Base-by-base conservation (phyloP, 2,888 invertebrate species). In the Hyppa rectilinea region DNA sequence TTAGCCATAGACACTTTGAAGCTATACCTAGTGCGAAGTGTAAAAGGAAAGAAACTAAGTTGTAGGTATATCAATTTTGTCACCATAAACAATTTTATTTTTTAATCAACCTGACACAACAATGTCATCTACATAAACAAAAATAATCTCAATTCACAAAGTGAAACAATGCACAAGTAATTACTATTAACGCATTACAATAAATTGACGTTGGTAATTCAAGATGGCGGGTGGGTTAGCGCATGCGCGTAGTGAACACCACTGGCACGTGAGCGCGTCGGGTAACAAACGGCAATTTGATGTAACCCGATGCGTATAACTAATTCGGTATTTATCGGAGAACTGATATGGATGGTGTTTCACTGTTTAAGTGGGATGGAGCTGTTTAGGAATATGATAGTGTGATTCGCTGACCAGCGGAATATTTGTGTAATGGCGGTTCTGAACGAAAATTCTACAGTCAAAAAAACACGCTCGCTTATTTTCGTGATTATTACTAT, bases 201-300 rank as follows among this genome's bases (percentile, higher is more conserved):
- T 68, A 82, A 77, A 82, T 78, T 75, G 67, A 64, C 43, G 79
- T 65, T 50, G 66, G 78, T 68, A 61, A 76, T 71, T 67, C 87
- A 87, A 87, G 82, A 87, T 85, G 87, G 87, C 88, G 85, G 86
- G 53, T 52, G 76, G 69, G 66, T 62, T 75, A 71, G 78, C 83
- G 75, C 79, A 76, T 78, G 78, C 80, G 82, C 79, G 84, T 61
- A 80, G 80, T 76, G 47, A 71, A 71, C 82, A 70, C 73, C 74
- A 63, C 72, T 62, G 62, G 67, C 78, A 76, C 77, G 80, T 77
- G 78, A 74, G 71, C 69, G 65, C 79, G 71, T 85, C 75, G 78
- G 66, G 83, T 88, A 82, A 80, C 88, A 77, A 68, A 76, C 80
- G 78, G 82, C 81, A 83, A 86, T 83, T 79, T 83, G 59, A 75